These are phyloP conservation scores for Rhopalosiphum padi DNA, from an alignment of 1,140 invertebrate species.

Conservation along the genomic window DNA sequence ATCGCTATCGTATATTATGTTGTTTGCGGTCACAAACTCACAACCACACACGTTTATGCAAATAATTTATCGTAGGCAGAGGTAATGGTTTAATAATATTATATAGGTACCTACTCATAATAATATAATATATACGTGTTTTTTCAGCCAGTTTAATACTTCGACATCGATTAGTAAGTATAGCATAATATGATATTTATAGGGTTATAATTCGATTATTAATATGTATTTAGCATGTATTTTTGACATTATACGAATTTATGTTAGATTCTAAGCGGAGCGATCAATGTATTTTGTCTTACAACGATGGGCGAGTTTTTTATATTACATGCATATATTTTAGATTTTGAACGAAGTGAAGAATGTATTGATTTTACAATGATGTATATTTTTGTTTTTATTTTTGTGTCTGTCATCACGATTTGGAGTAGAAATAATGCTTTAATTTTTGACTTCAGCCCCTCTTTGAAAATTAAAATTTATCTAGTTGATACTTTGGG, in stretches of 20 bases:
- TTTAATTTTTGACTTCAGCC: too few species aligned
- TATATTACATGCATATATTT: too few species aligned
- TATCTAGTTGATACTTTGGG: too few species aligned
- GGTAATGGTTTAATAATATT: too few species aligned
- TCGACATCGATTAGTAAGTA: not conserved
- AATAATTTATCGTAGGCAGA: not conserved
- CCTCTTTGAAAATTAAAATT: too few species aligned
- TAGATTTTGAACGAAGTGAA: too few species aligned
- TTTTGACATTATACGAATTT: not conserved
- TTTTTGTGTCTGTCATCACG: too few species aligned
- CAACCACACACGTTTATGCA: not conserved
- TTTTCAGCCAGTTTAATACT: not conserved
- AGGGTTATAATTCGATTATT: not conserved
- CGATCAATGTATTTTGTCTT: not conserved
- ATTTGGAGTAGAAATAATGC: too few species aligned
- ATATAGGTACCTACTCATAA: not conserved
- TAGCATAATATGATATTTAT: not conserved
- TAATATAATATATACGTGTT: not conserved
- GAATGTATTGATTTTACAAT: too few species aligned
- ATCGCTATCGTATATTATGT: not conserved
- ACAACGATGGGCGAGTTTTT: too few species aligned
- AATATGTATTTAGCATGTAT: not conserved
- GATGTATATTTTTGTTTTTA: too few species aligned
- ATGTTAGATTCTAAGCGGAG: not conserved
- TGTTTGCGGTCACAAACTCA: not conserved